Conservation (phyloP, 2,888 invertebrate genomes). For the Lobophora halterata region DNA sequence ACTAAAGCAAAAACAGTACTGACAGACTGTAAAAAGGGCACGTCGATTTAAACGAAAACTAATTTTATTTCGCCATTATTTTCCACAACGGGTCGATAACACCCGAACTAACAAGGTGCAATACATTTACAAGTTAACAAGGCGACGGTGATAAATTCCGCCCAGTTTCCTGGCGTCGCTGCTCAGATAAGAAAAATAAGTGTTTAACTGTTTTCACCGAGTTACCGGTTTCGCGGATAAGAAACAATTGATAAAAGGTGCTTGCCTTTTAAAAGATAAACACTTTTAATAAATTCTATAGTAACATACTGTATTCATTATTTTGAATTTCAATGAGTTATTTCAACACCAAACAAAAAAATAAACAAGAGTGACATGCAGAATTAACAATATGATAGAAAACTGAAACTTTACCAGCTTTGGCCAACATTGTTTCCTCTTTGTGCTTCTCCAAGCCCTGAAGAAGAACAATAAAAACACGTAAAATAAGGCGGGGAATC, state of each 20-base stretch:
- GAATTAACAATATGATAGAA: constrained; percentile 35
- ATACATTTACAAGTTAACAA: constrained; percentile 67
- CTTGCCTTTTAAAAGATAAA: neutral
- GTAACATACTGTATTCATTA: too few species aligned
- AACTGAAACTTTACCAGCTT: constrained; percentile 32
- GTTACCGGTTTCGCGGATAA: constrained; percentile 19
- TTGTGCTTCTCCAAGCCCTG: constrained; percentile 38
- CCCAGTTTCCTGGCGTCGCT: constrained; percentile 36
- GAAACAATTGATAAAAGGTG: constrained; percentile 12
- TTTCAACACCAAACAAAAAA: too few species aligned
- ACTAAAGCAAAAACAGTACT: too few species aligned
- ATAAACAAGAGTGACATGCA: too few species aligned
- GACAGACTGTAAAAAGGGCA: too few species aligned
- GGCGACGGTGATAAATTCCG: constrained; percentile 53
- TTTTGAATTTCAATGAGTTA: too few species aligned
- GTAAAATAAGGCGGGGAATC: constrained; percentile 50
- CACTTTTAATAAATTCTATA: neutral
- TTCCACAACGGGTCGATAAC: constrained; percentile 37
- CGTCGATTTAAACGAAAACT: constrained; percentile 11
- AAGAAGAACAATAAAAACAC: constrained; percentile 54
- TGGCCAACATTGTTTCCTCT: constrained; percentile 31
- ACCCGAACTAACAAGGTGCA: constrained; percentile 52
- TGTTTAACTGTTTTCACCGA: constrained; percentile 31
- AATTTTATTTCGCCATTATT: constrained; percentile 24
- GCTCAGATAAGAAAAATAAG: constrained; percentile 45